These are phyloP conservation scores for Alligator sinensis DNA, from an alignment of 2,113 vertebrate species.

Conservation along the genomic window DNA sequence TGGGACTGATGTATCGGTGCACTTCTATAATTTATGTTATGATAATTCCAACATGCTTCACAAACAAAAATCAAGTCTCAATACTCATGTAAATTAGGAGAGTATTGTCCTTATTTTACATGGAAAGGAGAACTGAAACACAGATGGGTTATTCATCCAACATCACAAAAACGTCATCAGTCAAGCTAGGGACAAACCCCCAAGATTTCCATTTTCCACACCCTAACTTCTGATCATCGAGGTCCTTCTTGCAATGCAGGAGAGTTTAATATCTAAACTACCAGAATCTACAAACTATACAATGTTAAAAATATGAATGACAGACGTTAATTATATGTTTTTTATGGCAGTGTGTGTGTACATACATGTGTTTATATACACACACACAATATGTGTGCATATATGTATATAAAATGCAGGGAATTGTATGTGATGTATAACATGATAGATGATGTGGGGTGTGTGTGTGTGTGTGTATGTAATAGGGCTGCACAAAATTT, in stretches of 20 bases:
- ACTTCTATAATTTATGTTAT: neutral
- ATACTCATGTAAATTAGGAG: neutral
- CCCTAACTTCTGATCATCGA: neutral
- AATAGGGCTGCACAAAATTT: too few species aligned
- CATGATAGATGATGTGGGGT: too few species aligned
- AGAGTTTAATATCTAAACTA: neutral
- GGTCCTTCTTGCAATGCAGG: neutral
- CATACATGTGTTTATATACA: too few species aligned
- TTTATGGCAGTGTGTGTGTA: too few species aligned
- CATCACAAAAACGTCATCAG: accelerated
- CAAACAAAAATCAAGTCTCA: neutral
- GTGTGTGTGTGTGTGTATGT: too few species aligned
- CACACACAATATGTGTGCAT: too few species aligned
- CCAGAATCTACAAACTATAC: neutral
- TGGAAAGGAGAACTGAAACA: neutral
- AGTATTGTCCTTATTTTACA: neutral
- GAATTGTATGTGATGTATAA: too few species aligned
- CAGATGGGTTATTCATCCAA: neutral
- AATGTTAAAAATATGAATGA: neutral
- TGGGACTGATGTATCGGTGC: too few species aligned
- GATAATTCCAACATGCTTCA: neutral
- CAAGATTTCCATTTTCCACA: neutral
- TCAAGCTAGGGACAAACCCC: neutral
- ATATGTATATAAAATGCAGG: too few species aligned
- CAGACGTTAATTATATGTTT: neutral